Base-by-base conservation (phyloP, 92 coral and sea anemone genomes). In the Anthopleura xanthogrammica region DNA sequence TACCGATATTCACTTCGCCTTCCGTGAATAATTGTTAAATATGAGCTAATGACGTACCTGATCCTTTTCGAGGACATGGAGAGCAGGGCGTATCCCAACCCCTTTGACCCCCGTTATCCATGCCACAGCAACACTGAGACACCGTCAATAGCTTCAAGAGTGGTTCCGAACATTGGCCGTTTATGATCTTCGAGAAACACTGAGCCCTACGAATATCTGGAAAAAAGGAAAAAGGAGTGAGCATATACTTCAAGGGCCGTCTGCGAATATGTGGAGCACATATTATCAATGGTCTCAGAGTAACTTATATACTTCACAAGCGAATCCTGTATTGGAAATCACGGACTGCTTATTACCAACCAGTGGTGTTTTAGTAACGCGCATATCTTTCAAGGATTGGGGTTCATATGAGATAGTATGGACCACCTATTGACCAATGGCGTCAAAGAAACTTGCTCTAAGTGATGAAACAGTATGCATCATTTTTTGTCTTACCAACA, bases 71-170 rank as follows among this genome's bases (percentile, higher is more conserved):
- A 36, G 98, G 98, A 14, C 98, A 95, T 13, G 93, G 90, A 22
- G 81, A 87, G 74, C 98, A 95, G 14, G 95, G 89, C 66, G 90
- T 86, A 41, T 92, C 95, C 97, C 97, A 95, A 0, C 90, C 98
- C 8, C 95, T 90, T 2, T 55, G 94, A 4, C 95, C 95, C 16
- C 90, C 91, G 41, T 91, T 93, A 66, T 95, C 98, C 95, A 89
- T 91, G 1, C 97, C 98, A 83, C 98, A 95, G 52, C 98, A 95
- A 75, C 98, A 95, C 84, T 95, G 94, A 19, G 98, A 95, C n/a
- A 91, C 57, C 19, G 98, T 95, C 74, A 95, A 83, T 36, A 94
- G 88, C 75, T 89, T 89, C 85, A 89, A 81, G 5, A 93, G 73
- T 7, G 98, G 95, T 79, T 91, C 85, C 16, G 90, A 87, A 70